phyloP scores from a whole-genome alignment of 2,113 vertebrate genomes.

The Mobula birostris region DNA sequence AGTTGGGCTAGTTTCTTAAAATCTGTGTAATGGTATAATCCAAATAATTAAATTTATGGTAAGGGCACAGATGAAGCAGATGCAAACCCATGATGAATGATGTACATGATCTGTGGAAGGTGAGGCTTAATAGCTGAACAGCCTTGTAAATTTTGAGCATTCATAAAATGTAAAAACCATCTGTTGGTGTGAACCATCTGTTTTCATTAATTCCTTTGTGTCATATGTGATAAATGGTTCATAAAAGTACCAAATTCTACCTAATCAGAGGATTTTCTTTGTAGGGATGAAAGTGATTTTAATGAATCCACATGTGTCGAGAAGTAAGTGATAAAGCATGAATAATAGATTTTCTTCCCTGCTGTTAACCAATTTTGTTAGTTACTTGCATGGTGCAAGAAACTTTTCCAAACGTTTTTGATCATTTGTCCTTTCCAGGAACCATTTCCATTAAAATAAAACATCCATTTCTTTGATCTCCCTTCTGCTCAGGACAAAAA shows the following conservation, averaged over 20 bases:
- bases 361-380: conserved; percentile 27
- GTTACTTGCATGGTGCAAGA: conserved; percentile 28
- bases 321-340: conserved; percentile 34
- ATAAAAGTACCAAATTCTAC: conserved; percentile 21
- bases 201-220: conserved; percentile 7
- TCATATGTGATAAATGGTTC: conserved; percentile 34
- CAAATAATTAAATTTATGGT: neutral
- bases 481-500: neutral
- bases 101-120: neutral
- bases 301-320: conserved; percentile 32
- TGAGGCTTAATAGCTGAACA: neutral
- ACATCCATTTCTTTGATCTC: conserved; percentile 1
- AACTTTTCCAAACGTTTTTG: conserved; percentile 11
- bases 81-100: neutral
- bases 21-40: neutral
- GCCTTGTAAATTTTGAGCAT: neutral
- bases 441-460: conserved; percentile 25
- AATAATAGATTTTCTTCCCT: conserved; percentile 14
- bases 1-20: neutral
- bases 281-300: conserved; percentile 34
- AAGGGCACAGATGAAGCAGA: neutral
- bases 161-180: conserved; percentile 26
- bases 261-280: conserved; percentile 36
- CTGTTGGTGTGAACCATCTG: conserved; percentile 26
- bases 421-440: conserved; percentile 19